These are phyloP conservation scores for Armadillidium nasatum DNA, from an alignment of 1,140 invertebrate species.

Conservation along the genomic window DNA sequence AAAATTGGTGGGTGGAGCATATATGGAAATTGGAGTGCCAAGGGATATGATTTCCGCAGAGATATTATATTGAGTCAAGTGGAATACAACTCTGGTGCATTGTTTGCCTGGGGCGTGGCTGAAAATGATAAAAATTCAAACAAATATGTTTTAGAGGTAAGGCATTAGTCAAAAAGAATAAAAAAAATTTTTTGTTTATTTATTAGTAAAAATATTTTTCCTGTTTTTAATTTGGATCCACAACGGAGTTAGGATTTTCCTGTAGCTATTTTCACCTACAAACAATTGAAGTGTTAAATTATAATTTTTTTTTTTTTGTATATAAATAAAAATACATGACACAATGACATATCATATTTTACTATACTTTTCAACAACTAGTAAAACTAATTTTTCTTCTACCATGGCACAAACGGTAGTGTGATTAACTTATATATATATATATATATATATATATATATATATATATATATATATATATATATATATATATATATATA, in stretches of 20 bases:
- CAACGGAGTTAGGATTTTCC: background rate
- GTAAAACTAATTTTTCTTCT: too few relatives aligned
- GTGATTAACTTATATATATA: slow-evolving; percentile 1
- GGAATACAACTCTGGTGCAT: slow-evolving; percentile 76
- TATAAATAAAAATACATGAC: slow-evolving; percentile 23
- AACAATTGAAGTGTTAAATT: background rate
- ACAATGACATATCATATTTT: too few relatives aligned
- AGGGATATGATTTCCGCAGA: slow-evolving; percentile 69
- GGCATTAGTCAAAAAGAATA: background rate
- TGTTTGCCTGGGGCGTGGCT: slow-evolving; percentile 85
- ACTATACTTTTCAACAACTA: too few relatives aligned
- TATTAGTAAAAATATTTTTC: too few relatives aligned
- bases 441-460: background rate
- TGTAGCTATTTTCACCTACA: too few relatives aligned
- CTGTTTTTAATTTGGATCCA: background rate
- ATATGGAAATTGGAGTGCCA: slow-evolving; percentile 50
- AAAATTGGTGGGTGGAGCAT: slow-evolving; percentile 65
- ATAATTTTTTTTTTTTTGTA: background rate
- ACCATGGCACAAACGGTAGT: background rate
- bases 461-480: slow-evolving; percentile 29
- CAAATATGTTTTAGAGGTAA: slow-evolving; percentile 75
- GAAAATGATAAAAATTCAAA: slow-evolving; percentile 90
- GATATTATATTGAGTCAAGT: slow-evolving; percentile 77
- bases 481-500: slow-evolving; percentile 30
- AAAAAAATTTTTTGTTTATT: too few relatives aligned